Base-by-base conservation (phyloP, 2,797 vertebrate genomes). In the Sternarchorhynchus goeldii region DNA sequence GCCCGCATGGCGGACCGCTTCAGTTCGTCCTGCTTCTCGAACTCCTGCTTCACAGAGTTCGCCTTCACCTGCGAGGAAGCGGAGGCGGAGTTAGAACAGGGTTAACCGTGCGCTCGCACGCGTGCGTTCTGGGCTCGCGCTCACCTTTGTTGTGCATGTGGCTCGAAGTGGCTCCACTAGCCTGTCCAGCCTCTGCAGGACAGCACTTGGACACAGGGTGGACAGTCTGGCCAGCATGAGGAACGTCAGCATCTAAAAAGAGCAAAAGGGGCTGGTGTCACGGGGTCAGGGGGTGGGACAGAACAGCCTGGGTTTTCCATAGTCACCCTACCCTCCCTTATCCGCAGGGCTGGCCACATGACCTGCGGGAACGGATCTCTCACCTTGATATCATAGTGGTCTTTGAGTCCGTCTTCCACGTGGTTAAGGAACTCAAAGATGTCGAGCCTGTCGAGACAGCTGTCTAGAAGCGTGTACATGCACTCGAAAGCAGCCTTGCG, bases 11-110 rank as follows among this genome's bases (percentile, higher is more conserved):
- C 97, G 20, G 97, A 98, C 14, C 97, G 92, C 88, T 99, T 99
- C 86, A 99, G 90, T 93, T 99, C 97, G 65, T 99, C 97, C 91
- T 99, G 97, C 88, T 99, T 99, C 92, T 99, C 97, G 81, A 99
- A 99, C 89, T 99, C 97, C 87, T 99, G 97, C 88, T 99, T 99
- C 87, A 99, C 97, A 0, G 97, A 98, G 89, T 99, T 99, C 0
- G 96, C 97, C 90, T 99, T 99, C 81, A 99, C 97, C 97, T 99
- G 87, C 29, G 7, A 50, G 34, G 16, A 66, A 57, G 31, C 55
- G 41, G 0, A 56, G 14, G 18, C 17, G 17, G 25, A 58, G 36
- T 20, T 58, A 20, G 45, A 12, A 21, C 3, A 34, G 25, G 5
- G 0, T 2, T 20, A 18, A 6, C 5, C 31, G 53, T 1, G 18